Percentiles rank a stretch among this genome's conserved stretches.
Conservation (phyloP, 2,113 vertebrate genomes). For the Sebastes fasciatus region DNA sequence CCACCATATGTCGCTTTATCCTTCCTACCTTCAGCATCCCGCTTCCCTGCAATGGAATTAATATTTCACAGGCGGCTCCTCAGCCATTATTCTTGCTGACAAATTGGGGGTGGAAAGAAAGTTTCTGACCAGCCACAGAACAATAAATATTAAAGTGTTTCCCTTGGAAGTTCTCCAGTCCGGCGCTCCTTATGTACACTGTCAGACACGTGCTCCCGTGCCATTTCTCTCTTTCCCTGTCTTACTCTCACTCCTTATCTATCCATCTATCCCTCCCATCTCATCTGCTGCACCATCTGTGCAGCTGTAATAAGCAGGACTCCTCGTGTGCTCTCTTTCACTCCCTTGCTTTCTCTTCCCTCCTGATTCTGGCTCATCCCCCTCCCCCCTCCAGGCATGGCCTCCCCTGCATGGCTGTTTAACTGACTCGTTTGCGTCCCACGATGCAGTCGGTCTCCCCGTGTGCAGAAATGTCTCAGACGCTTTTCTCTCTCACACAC, state of each 20-base stretch:
- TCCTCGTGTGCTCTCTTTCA: constrained; percentile 52
- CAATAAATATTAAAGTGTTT: constrained; percentile 77
- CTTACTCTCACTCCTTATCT: constrained; percentile 49
- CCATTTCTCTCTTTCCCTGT: constrained; percentile 44
- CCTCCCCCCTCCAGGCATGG: constrained; percentile 38
- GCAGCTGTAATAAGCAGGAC: constrained; percentile 72
- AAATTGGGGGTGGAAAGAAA: constrained; percentile 50
- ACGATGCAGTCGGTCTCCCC: constrained; percentile 10
- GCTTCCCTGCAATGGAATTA: constrained; percentile 58
- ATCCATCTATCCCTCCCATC: constrained; percentile 66
- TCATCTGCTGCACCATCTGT: constrained; percentile 82
- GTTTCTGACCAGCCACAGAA: constrained; percentile 67
- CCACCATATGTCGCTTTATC: constrained; percentile 51
- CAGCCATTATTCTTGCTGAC: constrained; percentile 64
- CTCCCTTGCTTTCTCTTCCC: constrained; percentile 37
- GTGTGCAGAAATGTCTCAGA: constrained; percentile 14
- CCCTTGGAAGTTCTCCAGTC: constrained; percentile 65
- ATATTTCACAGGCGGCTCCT: constrained; percentile 70
- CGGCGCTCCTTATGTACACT: constrained; percentile 66
- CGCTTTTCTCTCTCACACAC: constrained; percentile 1
- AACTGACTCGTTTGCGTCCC: constrained; percentile 58
- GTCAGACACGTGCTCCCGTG: constrained; percentile 54
- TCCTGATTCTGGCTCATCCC: constrained; percentile 33
- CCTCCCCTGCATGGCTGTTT: constrained; percentile 45
- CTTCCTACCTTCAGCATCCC: constrained; percentile 29